Evolutionary conservation across 1,140 invertebrate species (phyloP), one percentile per base, ranked within the genome.

Genomic region (Drosophila lacertosa): DNA sequence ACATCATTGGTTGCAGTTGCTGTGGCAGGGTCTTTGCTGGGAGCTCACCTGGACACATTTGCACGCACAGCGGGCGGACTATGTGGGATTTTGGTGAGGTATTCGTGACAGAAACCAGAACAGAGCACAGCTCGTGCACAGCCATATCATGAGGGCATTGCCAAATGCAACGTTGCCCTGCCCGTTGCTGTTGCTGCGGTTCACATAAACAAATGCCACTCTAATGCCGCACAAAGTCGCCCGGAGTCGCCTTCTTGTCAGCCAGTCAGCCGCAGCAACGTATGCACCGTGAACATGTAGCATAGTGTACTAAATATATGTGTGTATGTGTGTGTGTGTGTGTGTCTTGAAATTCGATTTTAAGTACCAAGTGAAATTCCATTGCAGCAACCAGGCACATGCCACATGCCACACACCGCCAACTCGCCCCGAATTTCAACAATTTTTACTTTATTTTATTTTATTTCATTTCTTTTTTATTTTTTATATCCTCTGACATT

Each of bases 181-280:
- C n/a, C 11, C 3, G 42, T 16, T 32, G 24, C 16, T n/a, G 53
- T 18, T 44, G 40, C 51, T 48, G 53, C 39, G 70, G 66, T 77
- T 81, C 82, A 44, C 78, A 88, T 82, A 89, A 81, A 84, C 80
- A 88, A 84, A 88, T 86, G 83, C 83, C 79, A 84, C 80, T 84
- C 80, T 84, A 84, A 84, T 84, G 82, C 80, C 80, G 71, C 81
- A 79, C 64, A 84, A 75, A 83, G 71, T 83, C 79, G 81, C 42
- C 22, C 45, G 44, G 59, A 74, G 69, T 54, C 75, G 59, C 62
- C 74, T 68, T 62, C 68, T 54, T 81, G 69, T 65, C 74, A 48
- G 57, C 39, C 55, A 64, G 60, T 29, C 67, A 55, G 48, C 37
- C 32, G 37, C 53, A 65, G 54, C 53, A 65, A 48, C 16, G 45